Percentiles rank a stretch among this genome's conserved stretches.
Evolutionary conservation across 2,113 vertebrate species (phyloP).

Genomic region (Micromys minutus): DNA sequence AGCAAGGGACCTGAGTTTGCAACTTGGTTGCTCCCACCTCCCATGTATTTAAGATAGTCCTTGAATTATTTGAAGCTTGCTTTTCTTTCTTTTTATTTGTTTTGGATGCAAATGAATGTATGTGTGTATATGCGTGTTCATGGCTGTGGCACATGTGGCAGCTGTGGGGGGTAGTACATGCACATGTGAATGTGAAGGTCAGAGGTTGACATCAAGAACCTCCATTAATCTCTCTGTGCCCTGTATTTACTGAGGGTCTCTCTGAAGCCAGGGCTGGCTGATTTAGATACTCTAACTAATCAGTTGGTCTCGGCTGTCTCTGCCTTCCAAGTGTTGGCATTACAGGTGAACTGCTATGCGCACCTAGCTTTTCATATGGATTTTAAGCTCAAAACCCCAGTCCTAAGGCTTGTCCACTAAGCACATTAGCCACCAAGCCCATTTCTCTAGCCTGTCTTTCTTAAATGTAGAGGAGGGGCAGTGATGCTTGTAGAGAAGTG

Average conservation of each 20-base stretch:
- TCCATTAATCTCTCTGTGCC: not conserved
- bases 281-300: not conserved
- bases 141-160: not conserved
- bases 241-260: not conserved
- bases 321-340: not conserved
- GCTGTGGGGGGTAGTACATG: not conserved
- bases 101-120: not conserved
- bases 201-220: not conserved
- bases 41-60: not conserved
- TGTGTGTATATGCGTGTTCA: not conserved
- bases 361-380: too few relatives aligned
- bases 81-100: not conserved
- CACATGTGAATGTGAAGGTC: not conserved
- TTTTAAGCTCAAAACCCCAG: not conserved
- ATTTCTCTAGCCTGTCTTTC: not conserved
- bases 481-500: fast-evolving
- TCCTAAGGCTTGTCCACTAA: not conserved
- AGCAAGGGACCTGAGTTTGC: not conserved
- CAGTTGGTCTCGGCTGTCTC: not conserved
- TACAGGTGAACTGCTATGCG: not conserved
- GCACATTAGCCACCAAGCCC: not conserved
- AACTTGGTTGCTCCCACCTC: not conserved
- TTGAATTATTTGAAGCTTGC: not conserved
- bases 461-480: not conserved
- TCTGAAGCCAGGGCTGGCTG: not conserved